A percentile compares a stretch with the other conserved stretches of the same genome.
phyloP scores from a whole-genome alignment of 2,797 vertebrate species.

The Enteromius anoplus region DNA sequence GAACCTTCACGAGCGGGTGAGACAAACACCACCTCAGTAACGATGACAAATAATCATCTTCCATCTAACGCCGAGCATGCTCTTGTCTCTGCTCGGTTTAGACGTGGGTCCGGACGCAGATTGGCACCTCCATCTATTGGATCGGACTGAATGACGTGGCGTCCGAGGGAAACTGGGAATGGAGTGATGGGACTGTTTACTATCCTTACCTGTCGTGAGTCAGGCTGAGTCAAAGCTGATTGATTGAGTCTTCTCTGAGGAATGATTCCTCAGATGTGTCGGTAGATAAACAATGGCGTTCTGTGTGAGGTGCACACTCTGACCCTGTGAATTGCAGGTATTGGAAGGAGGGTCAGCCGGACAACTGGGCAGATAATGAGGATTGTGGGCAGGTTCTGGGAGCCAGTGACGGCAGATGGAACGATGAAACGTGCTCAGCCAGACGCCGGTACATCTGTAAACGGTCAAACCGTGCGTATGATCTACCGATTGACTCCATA shows the following conservation, averaged over 20 bases:
- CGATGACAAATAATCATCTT: not conserved
- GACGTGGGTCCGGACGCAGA: slow-evolving; percentile 78
- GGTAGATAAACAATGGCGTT: too few relatives aligned
- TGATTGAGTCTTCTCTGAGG: too few relatives aligned
- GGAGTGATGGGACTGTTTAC: slow-evolving; percentile 74
- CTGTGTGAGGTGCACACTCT: not conserved
- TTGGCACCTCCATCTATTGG: slow-evolving; percentile 72
- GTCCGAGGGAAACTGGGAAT: slow-evolving; percentile 74
- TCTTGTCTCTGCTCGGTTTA: slow-evolving; percentile 48
- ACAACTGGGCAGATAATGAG: slow-evolving; percentile 71
- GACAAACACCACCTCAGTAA: slow-evolving; percentile 24
- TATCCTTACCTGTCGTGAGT: slow-evolving; percentile 71
- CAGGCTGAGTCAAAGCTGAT: not conserved
- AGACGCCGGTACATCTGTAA: slow-evolving; percentile 79
- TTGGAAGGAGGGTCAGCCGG: slow-evolving; percentile 76
- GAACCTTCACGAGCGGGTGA: slow-evolving; percentile 76
- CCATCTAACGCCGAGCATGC: not conserved
- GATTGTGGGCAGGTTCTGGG: slow-evolving; percentile 76
- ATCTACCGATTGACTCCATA: not conserved
- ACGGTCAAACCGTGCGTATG: slow-evolving; percentile 69
- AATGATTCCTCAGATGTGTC: too few relatives aligned
- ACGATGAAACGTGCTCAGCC: slow-evolving; percentile 72
- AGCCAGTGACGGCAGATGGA: slow-evolving; percentile 68
- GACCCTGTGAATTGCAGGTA: slow-evolving; percentile 60
- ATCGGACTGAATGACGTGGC: slow-evolving; percentile 76